Percentiles rank a stretch among this genome's conserved stretches.
phyloP scores from a whole-genome alignment of 2,113 vertebrate genomes.

The Hydrolagus affinis region DNA sequence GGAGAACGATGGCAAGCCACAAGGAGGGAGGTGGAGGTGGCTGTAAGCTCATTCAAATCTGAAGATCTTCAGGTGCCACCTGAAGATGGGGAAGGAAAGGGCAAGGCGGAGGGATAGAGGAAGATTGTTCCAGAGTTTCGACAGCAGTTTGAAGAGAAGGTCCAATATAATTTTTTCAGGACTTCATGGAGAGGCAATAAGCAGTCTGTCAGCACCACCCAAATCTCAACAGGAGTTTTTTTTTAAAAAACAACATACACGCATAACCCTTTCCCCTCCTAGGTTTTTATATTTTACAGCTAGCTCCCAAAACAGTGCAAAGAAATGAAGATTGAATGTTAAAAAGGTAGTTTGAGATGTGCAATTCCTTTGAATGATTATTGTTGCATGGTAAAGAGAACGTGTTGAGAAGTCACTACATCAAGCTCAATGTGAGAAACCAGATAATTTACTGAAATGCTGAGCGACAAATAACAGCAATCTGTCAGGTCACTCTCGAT shows the following conservation, averaged over 20 bases:
- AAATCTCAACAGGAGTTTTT: too few relatives aligned
- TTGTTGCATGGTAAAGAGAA: background rate
- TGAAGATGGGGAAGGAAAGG: too few relatives aligned
- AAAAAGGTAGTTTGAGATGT: background rate
- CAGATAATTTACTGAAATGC: background rate
- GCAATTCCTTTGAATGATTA: background rate
- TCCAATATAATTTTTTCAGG: too few relatives aligned
- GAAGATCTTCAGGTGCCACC: too few relatives aligned
- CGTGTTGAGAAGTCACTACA: background rate
- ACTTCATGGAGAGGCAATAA: too few relatives aligned
- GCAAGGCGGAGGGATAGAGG: too few relatives aligned
- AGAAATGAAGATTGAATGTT: background rate
- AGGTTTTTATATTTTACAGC: background rate
- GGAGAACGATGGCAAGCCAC: too few relatives aligned
- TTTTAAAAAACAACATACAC: background rate
- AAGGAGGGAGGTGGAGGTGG: too few relatives aligned
- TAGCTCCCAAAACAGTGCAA: background rate
- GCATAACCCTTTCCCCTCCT: background rate
- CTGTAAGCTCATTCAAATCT: too few relatives aligned
- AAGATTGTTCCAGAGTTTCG: too few relatives aligned
- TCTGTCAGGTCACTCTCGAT: background rate
- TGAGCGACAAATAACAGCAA: background rate
- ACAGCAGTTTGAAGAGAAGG: too few relatives aligned
- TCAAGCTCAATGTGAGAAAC: background rate
- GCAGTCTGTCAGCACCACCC: too few relatives aligned